Conservation (phyloP, 2,113 vertebrate genomes). For the Pteronura brasiliensis region DNA sequence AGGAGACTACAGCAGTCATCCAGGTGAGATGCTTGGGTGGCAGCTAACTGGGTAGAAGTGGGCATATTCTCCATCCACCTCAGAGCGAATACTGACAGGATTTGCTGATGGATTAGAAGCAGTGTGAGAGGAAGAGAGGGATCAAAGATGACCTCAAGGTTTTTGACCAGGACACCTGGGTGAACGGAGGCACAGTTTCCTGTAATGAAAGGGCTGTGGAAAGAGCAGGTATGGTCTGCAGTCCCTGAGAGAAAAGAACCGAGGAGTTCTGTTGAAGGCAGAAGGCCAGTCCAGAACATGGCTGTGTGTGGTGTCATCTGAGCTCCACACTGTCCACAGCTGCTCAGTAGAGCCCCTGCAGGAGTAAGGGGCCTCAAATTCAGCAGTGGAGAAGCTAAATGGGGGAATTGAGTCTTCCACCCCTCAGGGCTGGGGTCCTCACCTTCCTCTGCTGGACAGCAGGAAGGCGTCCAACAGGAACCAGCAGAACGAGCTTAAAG, state of each 20-base stretch:
- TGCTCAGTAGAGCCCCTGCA: not conserved
- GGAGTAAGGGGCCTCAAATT: not conserved
- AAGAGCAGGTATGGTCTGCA: not conserved
- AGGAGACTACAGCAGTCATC: not conserved
- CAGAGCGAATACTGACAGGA: not conserved
- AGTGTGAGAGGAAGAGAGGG: not conserved
- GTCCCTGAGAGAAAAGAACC: not conserved
- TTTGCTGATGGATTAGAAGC: not conserved
- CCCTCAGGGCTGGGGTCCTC: accelerated
- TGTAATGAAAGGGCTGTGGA: not conserved
- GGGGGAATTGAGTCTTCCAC: not conserved
- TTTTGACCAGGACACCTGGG: not conserved
- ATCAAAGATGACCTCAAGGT: not conserved
- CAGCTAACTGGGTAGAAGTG: not conserved
- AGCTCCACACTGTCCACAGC: not conserved
- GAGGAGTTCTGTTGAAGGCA: not conserved
- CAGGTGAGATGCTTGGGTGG: not conserved
- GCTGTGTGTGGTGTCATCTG: accelerated
- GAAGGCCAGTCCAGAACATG: too few relatives aligned
- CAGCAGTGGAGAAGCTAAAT: not conserved
- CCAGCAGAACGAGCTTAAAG: accelerated
- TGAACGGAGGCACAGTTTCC: not conserved
- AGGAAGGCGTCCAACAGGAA: not conserved
- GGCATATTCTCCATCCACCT: not conserved
- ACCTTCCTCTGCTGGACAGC: not conserved